These are phyloP conservation scores for Sitta europaea DNA, from an alignment of 2,113 vertebrate species.

Conservation along the genomic window DNA sequence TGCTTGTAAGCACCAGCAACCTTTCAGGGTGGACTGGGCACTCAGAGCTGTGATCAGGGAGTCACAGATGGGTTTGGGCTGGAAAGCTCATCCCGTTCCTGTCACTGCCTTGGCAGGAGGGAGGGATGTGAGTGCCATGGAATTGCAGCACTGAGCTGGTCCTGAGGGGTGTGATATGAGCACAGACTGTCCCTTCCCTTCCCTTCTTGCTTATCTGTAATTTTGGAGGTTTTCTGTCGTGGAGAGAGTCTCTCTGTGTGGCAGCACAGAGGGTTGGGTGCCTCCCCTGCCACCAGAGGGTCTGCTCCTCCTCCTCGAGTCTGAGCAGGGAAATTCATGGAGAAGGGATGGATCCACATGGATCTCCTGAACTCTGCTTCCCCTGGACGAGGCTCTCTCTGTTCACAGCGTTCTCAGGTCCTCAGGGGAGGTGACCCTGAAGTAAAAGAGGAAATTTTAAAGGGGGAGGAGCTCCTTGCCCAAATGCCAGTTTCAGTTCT, in stretches of 20 bases:
- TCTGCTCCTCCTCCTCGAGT: not conserved
- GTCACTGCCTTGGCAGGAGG: not conserved
- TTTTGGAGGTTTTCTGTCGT: fast-evolving
- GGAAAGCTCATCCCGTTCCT: too few species aligned
- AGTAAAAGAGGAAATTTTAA: not conserved
- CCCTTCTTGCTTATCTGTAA: not conserved
- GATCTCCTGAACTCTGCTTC: not conserved
- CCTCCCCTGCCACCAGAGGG: not conserved
- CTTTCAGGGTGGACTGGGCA: too few species aligned
- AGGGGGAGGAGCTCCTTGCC: not conserved
- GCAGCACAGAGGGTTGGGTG: not conserved
- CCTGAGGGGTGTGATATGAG: not conserved
- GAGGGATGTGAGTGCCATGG: not conserved
- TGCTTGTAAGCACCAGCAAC: too few species aligned
- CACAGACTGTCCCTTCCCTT: not conserved
- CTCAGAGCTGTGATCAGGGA: too few species aligned
- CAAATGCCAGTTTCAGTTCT: not conserved
- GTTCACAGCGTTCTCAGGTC: not conserved
- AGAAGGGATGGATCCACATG: not conserved
- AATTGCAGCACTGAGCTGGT: not conserved
- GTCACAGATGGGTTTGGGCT: too few species aligned
- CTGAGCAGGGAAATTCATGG: not conserved
- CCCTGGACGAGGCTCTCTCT: not conserved
- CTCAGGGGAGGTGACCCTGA: fast-evolving
- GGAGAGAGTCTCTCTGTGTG: fast-evolving